These are phyloP conservation scores for Lutraria rhynchaena DNA, from an alignment of 1,140 invertebrate genomes.

Conservation along the genomic window DNA sequence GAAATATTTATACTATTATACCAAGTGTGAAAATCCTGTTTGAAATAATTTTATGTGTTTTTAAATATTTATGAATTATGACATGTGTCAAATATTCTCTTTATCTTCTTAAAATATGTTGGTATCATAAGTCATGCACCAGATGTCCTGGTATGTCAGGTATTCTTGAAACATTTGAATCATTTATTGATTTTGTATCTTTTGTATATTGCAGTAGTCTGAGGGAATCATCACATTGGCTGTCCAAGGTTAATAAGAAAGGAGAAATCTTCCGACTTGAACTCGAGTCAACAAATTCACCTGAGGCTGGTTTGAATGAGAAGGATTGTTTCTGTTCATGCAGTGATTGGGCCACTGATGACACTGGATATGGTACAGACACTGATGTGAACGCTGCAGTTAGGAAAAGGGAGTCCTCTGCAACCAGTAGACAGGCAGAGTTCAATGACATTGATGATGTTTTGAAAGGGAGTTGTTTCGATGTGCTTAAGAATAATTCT, in stretches of 20 bases:
- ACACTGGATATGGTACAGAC: constrained; percentile 59
- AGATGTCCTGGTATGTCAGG: background rate
- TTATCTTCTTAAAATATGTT: background rate
- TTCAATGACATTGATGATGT: constrained; percentile 46
- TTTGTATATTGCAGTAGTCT: constrained; percentile 40
- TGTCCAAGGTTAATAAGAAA: constrained; percentile 45
- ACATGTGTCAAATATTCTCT: background rate
- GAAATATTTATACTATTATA: too few relatives aligned
- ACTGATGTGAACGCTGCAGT: constrained; percentile 30
- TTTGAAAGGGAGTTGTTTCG: constrained; percentile 23
- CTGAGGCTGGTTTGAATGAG: background rate
- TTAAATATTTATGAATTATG: too few relatives aligned
- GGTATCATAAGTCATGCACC: background rate
- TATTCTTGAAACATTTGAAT: background rate
- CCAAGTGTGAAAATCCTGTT: too few relatives aligned
- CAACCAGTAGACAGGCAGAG: background rate
- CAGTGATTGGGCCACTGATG: constrained; percentile 60
- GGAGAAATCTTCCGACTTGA: constrained; percentile 59
- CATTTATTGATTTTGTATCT: background rate
- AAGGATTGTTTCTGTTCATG: constrained; percentile 51
- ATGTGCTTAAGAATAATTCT: background rate
- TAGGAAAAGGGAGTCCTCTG: background rate
- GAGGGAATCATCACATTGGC: constrained; percentile 42
- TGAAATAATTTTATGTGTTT: too few relatives aligned
- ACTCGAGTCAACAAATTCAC: constrained; percentile 1